A percentile compares a stretch with the other conserved stretches of the same genome.
These are phyloP conservation scores for Callosobruchus maculatus DNA, from an alignment of 2,888 invertebrate genomes.

Conservation along the genomic window DNA sequence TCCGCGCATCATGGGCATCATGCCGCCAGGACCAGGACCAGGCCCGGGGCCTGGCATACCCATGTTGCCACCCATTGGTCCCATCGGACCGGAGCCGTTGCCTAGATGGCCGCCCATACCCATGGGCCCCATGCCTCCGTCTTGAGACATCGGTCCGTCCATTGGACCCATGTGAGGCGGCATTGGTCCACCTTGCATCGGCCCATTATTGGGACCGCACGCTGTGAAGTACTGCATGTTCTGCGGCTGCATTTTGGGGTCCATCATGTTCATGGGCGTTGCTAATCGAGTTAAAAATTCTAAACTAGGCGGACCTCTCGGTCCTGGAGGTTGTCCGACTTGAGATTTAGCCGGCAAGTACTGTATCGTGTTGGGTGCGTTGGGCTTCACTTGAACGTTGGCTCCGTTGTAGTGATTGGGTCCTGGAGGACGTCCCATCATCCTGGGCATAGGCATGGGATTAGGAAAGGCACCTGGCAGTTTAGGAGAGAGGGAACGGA, in stretches of 20 bases:
- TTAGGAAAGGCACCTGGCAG: conserved; percentile 57
- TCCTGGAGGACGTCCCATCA: conserved; percentile 65
- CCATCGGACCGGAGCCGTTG: conserved; percentile 37
- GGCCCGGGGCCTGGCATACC: conserved; percentile 41
- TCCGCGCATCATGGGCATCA: conserved; percentile 47
- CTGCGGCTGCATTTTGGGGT: conserved; percentile 64
- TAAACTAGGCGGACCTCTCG: conserved; percentile 83
- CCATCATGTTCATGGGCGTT: conserved; percentile 72
- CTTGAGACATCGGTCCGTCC: conserved; percentile 44
- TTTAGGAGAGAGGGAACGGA: conserved; percentile 63
- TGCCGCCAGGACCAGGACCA: conserved; percentile 31
- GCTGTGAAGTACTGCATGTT: conserved; percentile 73
- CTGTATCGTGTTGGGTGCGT: conserved; percentile 96
- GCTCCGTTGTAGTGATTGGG: conserved; percentile 65
- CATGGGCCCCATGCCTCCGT: conserved; percentile 53
- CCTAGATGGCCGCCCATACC: conserved; percentile 47
- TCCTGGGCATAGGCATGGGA: conserved; percentile 52
- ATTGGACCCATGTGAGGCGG: conserved; percentile 50
- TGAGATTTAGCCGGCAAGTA: conserved; percentile 95
- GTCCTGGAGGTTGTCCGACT: conserved; percentile 68
- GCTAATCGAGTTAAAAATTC: conserved; percentile 88
- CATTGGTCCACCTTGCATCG: conserved; percentile 49
- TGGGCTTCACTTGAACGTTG: conserved; percentile 92
- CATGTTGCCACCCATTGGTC: conserved; percentile 47
- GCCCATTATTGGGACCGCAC: conserved; percentile 53